Evolutionary conservation across 2,888 invertebrate species (phyloP), one percentile per base, ranked within the genome.

Genomic region (Holacanthella duospinosa): DNA sequence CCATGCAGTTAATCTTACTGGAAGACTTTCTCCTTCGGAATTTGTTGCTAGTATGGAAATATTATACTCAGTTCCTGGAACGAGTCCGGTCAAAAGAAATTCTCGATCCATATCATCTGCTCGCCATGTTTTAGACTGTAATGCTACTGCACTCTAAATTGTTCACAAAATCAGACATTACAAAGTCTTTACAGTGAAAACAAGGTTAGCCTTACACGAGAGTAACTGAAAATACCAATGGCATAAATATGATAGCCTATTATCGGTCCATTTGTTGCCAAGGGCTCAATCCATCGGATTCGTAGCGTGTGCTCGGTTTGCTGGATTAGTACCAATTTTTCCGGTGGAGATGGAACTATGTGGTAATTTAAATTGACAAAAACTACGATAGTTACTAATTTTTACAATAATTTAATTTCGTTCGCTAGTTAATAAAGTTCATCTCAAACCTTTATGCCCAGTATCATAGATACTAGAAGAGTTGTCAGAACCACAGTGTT

Each of bases 21-120:
- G 79, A 77, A 78, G 19, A 81, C 84, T 69, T 81, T 79, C 66
- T 75, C 80, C 76, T 84, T 85, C 71, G 24, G 71, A 71, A 3
- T 76, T 77, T 27, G 81, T 78, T 0, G 89, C 88, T 28, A 81
- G 80, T 1, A 93, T 81, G 43, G 85, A 84, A 27, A 93, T 80
- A 68, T 86, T 85, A 75, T 92, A 93, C 62, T 80, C 79, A 0
- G 88, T 86, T 1, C 88, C 89, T 0, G 91, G 86, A 67, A 86
- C 83, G 1, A 93, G 76, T 29, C 77, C 76, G 62, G 77, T 77
- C 3, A 81, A 66, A 55, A 74, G 64, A 2, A 63, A 64, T 28
- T 64, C 61, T 60, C 70, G 63, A n/a, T 65, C 57, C 43, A 63
- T 62, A 29, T 64, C 59, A 55, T 64, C 64, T 4, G 68, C 64